These are phyloP conservation scores for Pantherophis guttatus DNA, from an alignment of 2,113 vertebrate genomes.

Conservation along the genomic window DNA sequence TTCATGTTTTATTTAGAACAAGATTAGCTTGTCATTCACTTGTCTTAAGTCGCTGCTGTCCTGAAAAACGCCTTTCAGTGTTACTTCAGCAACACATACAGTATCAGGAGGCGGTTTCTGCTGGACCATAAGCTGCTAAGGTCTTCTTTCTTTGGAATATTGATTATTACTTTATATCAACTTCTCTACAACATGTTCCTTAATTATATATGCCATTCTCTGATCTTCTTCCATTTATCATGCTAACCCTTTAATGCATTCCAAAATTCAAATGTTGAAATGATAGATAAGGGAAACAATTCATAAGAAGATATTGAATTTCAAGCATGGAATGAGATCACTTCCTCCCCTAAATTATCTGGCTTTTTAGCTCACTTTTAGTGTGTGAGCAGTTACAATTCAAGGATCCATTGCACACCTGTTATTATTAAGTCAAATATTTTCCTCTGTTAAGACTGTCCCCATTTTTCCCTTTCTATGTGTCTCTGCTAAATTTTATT, in stretches of 20 bases:
- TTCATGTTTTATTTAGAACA: constrained; percentile 52
- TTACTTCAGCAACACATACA: constrained; percentile 20
- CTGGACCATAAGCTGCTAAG: not conserved
- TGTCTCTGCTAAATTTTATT: not conserved
- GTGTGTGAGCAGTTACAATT: not conserved
- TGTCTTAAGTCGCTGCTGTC: not conserved
- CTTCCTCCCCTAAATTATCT: not conserved
- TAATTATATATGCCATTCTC: not conserved
- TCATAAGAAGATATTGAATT: not conserved
- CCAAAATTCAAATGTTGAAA: not conserved
- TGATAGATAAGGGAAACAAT: not conserved
- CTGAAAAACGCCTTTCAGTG: constrained; percentile 12
- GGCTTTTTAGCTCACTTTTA: not conserved
- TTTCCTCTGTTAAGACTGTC: not conserved
- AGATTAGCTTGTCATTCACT: constrained; percentile 39
- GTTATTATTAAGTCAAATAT: not conserved
- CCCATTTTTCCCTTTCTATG: not conserved
- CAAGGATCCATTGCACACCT: not conserved
- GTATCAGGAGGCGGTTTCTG: constrained; percentile 7
- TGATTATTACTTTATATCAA: not conserved
- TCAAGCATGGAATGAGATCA: not conserved
- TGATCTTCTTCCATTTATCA: not conserved
- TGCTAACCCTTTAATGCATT: not conserved
- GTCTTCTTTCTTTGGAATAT: not conserved
- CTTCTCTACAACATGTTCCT: not conserved